Conservation (phyloP, 2,113 vertebrate genomes). For the Hippocampus zosterae region DNA sequence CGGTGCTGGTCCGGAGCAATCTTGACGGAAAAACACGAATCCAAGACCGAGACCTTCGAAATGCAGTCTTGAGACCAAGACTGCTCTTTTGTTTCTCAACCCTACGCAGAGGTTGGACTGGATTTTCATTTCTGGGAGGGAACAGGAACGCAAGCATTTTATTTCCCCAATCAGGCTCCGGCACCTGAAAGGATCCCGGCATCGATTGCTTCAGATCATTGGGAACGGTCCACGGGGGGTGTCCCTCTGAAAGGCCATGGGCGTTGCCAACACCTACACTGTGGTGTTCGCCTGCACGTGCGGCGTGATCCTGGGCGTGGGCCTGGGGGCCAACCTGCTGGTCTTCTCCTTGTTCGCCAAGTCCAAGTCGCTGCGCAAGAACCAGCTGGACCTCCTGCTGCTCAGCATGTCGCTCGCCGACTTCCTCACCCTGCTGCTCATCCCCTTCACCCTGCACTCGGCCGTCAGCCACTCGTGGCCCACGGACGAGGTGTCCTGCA, state of each 20-base stretch:
- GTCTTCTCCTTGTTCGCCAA: constrained; percentile 73
- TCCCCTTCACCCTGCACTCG: constrained; percentile 69
- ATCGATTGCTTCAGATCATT: not conserved
- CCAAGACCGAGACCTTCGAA: too few species aligned
- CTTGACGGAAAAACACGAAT: too few species aligned
- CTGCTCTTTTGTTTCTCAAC: too few species aligned
- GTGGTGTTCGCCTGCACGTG: constrained; percentile 71
- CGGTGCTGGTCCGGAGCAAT: not conserved
- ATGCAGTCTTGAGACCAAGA: too few species aligned
- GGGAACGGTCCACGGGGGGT: not conserved
- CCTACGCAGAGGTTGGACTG: too few species aligned
- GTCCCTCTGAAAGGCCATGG: constrained; percentile 22
- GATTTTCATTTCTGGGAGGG: too few species aligned
- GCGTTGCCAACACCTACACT: constrained; percentile 54
- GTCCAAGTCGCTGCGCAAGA: constrained; percentile 68
- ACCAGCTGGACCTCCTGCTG: constrained; percentile 70
- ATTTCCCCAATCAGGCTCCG: too few species aligned
- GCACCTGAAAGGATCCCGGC: not conserved
- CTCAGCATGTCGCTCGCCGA: constrained; percentile 74
- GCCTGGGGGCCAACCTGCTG: constrained; percentile 71
- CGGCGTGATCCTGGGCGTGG: constrained; percentile 67
- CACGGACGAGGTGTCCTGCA: constrained; percentile 67
- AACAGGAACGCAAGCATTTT: too few species aligned
- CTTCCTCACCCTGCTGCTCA: constrained; percentile 70
- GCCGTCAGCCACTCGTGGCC: constrained; percentile 68